These are phyloP conservation scores for Galaxea fascicularis DNA, from an alignment of 92 coral and sea anemone genomes.

Conservation along the genomic window DNA sequence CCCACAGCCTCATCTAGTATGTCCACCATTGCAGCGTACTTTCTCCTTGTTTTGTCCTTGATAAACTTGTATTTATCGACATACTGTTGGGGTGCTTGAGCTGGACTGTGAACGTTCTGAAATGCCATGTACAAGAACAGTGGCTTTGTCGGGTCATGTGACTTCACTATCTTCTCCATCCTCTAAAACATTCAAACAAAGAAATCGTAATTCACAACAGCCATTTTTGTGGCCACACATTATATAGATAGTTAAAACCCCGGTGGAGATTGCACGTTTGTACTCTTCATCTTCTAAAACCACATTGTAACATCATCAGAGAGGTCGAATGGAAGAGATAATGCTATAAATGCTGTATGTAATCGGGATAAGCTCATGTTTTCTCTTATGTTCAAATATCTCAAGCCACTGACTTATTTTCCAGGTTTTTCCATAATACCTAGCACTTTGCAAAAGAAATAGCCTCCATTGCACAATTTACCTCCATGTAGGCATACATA, in stretches of 20 bases:
- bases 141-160: constrained; percentile 70
- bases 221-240: neutral
- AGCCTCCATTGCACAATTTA: neutral
- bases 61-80: constrained; percentile 73
- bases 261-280: too few species aligned
- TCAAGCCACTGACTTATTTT: too few species aligned
- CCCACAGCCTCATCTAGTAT: constrained; percentile 77
- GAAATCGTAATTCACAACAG: too few species aligned
- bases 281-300: too few species aligned
- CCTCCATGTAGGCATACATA: constrained; percentile 61
- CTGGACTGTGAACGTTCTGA: constrained; percentile 82
- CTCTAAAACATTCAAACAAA: constrained; percentile 33
- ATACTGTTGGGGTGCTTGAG: constrained; percentile 70
- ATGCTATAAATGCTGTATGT: too few species aligned
- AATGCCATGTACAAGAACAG: constrained; percentile 80
- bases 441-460: too few species aligned
- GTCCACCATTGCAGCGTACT: constrained; percentile 77
- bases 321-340: too few species aligned
- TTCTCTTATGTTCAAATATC: too few species aligned
- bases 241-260: neutral
- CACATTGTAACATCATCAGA: too few species aligned
- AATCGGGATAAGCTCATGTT: too few species aligned
- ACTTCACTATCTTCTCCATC: constrained; percentile 50
- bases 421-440: too few species aligned
- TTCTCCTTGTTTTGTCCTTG: constrained; percentile 37